These are phyloP conservation scores for Brachycybe producta DNA, from an alignment of 2,888 invertebrate genomes.

Conservation along the genomic window DNA sequence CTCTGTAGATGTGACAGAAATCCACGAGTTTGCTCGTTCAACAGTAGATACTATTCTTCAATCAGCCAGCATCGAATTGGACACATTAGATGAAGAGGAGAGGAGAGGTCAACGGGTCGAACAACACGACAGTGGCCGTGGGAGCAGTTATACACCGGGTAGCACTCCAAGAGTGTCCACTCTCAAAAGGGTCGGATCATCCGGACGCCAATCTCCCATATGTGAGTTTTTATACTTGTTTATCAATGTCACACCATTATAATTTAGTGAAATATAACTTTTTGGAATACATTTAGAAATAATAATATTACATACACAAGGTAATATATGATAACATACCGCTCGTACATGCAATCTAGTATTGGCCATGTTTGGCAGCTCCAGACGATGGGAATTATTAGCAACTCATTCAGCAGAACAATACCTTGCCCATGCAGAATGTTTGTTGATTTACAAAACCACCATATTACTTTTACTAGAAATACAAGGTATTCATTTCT, in stretches of 20 bases:
- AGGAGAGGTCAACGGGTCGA: slow-evolving; percentile 6
- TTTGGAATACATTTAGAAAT: background rate
- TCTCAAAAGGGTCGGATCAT: slow-evolving; percentile 3
- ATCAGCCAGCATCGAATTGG: slow-evolving; percentile 8
- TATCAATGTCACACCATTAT: background rate
- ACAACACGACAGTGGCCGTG: slow-evolving; percentile 15
- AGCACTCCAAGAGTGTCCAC: slow-evolving; percentile 9
- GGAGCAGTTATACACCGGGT: slow-evolving; percentile 13
- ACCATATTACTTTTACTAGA: no score
- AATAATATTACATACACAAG: no score
- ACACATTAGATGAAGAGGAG: slow-evolving; percentile 11
- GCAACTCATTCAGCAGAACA: no score
- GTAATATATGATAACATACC: no score
- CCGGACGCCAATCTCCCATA: background rate
- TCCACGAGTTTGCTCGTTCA: slow-evolving; percentile 1
- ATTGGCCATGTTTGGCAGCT: no score
- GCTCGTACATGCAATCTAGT: no score
- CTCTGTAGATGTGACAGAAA: slow-evolving; percentile 4
- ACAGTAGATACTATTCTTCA: background rate
- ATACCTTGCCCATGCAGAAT: no score
- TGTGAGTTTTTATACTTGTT: background rate
- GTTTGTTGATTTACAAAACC: no score
- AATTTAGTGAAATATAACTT: background rate
- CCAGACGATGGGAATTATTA: no score
- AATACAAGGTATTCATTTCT: no score